Evolutionary conservation across 2,888 invertebrate species (phyloP), one percentile per base, ranked within the genome.

Genomic region (Synergus gifuensis): DNA sequence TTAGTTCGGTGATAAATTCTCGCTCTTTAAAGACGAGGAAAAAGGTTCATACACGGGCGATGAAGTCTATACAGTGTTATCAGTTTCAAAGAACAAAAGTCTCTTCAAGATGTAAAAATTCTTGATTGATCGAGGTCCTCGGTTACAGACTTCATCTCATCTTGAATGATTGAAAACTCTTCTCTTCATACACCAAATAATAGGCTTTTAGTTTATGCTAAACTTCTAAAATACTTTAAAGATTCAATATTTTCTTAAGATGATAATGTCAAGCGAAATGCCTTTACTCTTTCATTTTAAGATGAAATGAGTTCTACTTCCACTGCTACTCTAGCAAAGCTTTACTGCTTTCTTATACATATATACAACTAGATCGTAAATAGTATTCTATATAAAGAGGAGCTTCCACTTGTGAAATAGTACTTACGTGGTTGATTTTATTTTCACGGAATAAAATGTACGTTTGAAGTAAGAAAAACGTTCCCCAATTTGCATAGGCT

Each of bases 1-100:
- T 73, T 73, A 73, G 54, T 69, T 69, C 28, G 8, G 69, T 73
- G 73, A 73, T 73, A 49, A 73, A 73, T 73, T 73, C n/a, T 54
- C 49, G 4, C 54, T 16, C 54, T 58, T 73, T 73, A 54, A 54
- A 54, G 54, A 36, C n/a, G 9, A n/a, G 28, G 22, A 36, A 73
- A 36, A 58, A 73, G 36, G 54, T 73, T 54, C 73, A n/a, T 58
- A 49, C 11, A 73, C 40, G 36, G 28, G 18, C 16, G 49, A 69
- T 16, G 16, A 69, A 28, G 28, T 69, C 22, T 49, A 28, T 54
- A 73, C 40, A 54, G 12, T 40, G 73, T 54, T 73, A n/a, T 73
- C 40, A 11, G 11, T 40, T 54, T 73, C 73, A 73, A 58, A 73
- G 54, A 73, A 73, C 18, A 73, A 49, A 54, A 54, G 73, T 49